A percentile compares a stretch with the other conserved stretches of the same genome.
phyloP scores from a whole-genome alignment of 2,797 vertebrate species.

The Rhodeus uyekii region DNA sequence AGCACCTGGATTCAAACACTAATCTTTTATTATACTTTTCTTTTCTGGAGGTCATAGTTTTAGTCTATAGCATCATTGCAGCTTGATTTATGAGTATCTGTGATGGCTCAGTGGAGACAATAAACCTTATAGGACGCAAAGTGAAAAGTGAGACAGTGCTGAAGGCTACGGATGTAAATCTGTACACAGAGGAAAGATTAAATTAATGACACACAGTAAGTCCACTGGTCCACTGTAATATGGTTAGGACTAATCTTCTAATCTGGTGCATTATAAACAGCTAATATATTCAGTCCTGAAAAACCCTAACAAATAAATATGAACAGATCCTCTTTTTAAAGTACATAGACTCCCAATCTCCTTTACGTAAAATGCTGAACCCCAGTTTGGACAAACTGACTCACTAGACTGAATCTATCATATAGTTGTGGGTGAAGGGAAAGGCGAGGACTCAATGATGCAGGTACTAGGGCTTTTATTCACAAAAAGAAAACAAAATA shows the following conservation, averaged over 20 bases:
- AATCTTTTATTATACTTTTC: constrained; percentile 27
- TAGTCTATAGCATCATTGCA: constrained; percentile 5
- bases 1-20: background rate
- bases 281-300: background rate
- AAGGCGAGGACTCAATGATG: too few relatives aligned
- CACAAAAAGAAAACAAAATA: too few relatives aligned
- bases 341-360: too few relatives aligned
- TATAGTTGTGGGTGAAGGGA: too few relatives aligned
- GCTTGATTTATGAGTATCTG: constrained; percentile 35
- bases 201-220: constrained; percentile 16
- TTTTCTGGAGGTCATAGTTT: constrained; percentile 38
- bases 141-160: constrained; percentile 32
- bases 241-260: background rate
- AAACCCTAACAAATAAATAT: background rate
- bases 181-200: constrained; percentile 3
- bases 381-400: too few relatives aligned
- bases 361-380: too few relatives aligned
- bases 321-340: background rate
- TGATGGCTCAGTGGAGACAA: constrained; percentile 34
- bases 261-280: background rate
- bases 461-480: too few relatives aligned
- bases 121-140: constrained; percentile 38
- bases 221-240: background rate
- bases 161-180: constrained; percentile 28
- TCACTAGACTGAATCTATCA: too few relatives aligned